Evolutionary conservation across 2,888 invertebrate genomes (phyloP).

Genomic region (Acleris cristana): DNA sequence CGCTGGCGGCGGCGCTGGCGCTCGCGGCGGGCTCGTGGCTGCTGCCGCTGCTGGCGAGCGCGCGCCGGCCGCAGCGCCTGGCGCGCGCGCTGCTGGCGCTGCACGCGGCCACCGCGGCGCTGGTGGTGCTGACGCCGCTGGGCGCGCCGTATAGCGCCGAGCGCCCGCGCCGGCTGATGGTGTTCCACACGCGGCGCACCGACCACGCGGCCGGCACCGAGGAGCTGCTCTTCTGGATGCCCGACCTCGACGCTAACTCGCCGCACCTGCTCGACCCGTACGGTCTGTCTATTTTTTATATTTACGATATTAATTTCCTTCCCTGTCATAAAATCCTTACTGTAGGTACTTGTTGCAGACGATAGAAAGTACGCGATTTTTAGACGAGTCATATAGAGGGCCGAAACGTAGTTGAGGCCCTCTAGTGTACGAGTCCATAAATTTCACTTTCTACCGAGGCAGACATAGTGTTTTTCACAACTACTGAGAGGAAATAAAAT

Average conservation of each 20-base stretch:
- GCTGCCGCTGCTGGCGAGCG: constrained; percentile 60
- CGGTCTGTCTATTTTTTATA: constrained; percentile 42
- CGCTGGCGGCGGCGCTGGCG: constrained; percentile 64
- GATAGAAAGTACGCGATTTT: too few species aligned
- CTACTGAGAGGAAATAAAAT: too few species aligned
- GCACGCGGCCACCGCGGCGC: constrained; percentile 45
- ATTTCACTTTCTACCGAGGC: too few species aligned
- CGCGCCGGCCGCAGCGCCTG: constrained; percentile 46
- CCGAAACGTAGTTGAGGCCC: too few species aligned
- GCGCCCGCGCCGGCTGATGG: constrained; percentile 88
- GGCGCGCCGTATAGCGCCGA: constrained; percentile 76
- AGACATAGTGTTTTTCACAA: too few species aligned
- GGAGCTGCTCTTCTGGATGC: constrained; percentile 86
- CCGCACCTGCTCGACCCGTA: constrained; percentile 65
- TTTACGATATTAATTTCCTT: too few species aligned
- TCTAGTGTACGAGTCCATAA: too few species aligned
- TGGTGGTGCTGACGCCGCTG: constrained; percentile 60
- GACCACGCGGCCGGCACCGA: constrained; percentile 66
- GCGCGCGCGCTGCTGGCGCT: constrained; percentile 40
- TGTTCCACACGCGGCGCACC: constrained; percentile 86
- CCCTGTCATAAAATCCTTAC: too few species aligned
- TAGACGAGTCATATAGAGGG: too few species aligned
- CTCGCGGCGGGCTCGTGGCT: constrained; percentile 67
- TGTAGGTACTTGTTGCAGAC: too few species aligned
- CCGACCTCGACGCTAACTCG: constrained; percentile 90